Evolutionary conservation across 2,888 invertebrate species (phyloP), one percentile per base, ranked within the genome.

Genomic region (Chouioia cunea): DNA sequence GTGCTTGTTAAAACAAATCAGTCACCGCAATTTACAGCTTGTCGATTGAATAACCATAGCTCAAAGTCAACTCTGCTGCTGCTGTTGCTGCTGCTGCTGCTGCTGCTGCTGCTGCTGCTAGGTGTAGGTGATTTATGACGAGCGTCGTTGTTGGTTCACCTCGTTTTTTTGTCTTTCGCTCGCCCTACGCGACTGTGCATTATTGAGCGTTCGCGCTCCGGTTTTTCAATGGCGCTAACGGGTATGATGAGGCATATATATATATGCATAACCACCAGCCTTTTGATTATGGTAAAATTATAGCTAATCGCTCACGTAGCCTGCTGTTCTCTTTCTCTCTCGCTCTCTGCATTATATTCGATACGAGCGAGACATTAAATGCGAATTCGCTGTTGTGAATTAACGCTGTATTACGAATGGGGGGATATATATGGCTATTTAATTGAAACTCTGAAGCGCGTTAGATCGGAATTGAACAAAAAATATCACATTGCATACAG

Each of bases 351-450:
- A 65, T 66, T 66, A 63, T 58, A 47, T 57, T 48, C 70, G 43
- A 47, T 57, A 46, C 56, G n/a, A 36, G 50, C 20, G 47, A 53
- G n/a, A 71, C 59, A 67, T 67, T 67, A 53, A 64, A 71, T 63
- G 66, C 47, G 43, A 54, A 54, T 64, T 59, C 54, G 27, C 15
- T 15, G 47, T 53, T 71, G 50, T 54, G 57, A 59, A 68, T 62
- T 64, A 47, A 64, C 15, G 36, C 23, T 59, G 46, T 18, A 43
- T 16, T 63, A 43, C 15, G 4, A n/a, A 2, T 1, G 3, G 4
- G 4, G 18, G 2, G 14, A 16, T 12, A 57, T 16, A 23, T 43
- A 8, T 48, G 22, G 59, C 27, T 16, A 54, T 54, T 60, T 54
- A 65, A 54, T 69, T 52, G 60, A 15, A 47, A 62, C 47, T 54